A percentile compares a stretch with the other conserved stretches of the same genome.
Evolutionary conservation across 2,888 invertebrate species (phyloP).

Genomic region (Erebia ligea): DNA sequence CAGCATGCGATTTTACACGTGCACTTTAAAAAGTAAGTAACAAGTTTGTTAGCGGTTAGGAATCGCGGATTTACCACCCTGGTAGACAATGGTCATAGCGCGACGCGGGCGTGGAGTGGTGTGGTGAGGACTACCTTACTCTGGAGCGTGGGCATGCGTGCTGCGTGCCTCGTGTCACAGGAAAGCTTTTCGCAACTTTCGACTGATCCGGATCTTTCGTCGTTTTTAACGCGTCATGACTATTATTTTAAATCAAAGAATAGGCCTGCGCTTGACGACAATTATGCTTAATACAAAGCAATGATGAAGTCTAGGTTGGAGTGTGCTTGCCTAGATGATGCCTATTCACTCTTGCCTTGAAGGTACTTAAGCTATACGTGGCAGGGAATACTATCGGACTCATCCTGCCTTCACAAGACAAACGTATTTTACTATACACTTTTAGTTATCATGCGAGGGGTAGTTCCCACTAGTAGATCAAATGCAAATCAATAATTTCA

Average conservation of each 20-base stretch:
- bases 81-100: slow-evolving; percentile 48
- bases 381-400: too few species aligned
- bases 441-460: too few species aligned
- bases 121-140: slow-evolving; percentile 39
- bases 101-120: slow-evolving; percentile 48
- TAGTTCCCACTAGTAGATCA: too few species aligned
- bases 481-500: too few species aligned
- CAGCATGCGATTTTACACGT: slow-evolving; percentile 12
- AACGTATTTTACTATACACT: too few species aligned
- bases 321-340: too few species aligned
- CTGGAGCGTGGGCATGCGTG: slow-evolving; percentile 62
- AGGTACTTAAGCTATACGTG: too few species aligned
- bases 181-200: slow-evolving; percentile 11
- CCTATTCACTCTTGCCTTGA: too few species aligned
- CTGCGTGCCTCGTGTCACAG: slow-evolving; percentile 43
- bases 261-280: too few species aligned
- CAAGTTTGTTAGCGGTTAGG: slow-evolving; percentile 25
- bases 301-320: too few species aligned
- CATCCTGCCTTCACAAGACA: not conserved
- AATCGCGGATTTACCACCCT: slow-evolving; percentile 36
- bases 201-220: not conserved
- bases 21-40: slow-evolving; percentile 22
- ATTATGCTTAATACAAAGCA: too few species aligned
- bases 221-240: not conserved
- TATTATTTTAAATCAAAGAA: too few species aligned